Conservation (phyloP, 2,113 vertebrate genomes). For the Vulpes vulpes region DNA sequence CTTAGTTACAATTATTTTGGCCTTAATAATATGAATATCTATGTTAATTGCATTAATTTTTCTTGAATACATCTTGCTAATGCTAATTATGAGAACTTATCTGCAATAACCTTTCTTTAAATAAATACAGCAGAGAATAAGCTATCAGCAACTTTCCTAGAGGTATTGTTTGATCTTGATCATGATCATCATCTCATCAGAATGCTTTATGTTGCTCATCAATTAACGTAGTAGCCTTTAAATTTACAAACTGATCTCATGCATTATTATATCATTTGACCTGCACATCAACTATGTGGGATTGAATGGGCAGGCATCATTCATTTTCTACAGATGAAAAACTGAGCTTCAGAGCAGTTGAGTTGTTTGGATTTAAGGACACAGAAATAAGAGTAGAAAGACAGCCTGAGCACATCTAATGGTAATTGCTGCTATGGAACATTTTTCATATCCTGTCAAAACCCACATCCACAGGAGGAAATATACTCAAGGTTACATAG, state of each 20-base stretch:
- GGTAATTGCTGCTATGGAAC: neutral
- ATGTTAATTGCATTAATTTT: conserved; percentile 65
- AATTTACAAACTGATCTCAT: neutral
- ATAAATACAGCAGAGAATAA: neutral
- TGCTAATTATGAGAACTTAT: conserved; percentile 56
- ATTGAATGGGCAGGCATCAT: neutral
- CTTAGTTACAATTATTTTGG: conserved; percentile 62
- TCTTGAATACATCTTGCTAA: conserved; percentile 43
- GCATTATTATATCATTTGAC: neutral
- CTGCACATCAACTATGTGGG: neutral
- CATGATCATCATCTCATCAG: neutral
- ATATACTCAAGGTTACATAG: neutral
- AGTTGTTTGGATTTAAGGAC: neutral
- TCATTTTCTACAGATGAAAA: neutral
- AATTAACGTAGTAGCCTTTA: conserved; percentile 16
- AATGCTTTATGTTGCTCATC: neutral
- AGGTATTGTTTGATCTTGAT: neutral
- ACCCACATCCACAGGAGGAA: neutral
- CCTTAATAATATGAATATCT: conserved; percentile 64
- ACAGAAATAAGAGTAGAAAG: neutral
- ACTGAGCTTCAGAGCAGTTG: neutral
- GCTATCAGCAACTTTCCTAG: neutral
- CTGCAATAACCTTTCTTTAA: neutral
- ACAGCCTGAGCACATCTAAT: neutral
- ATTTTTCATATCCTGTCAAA: neutral